Conservation (phyloP, 2,888 invertebrate species). For the Heteromyza rotundicornis region DNA sequence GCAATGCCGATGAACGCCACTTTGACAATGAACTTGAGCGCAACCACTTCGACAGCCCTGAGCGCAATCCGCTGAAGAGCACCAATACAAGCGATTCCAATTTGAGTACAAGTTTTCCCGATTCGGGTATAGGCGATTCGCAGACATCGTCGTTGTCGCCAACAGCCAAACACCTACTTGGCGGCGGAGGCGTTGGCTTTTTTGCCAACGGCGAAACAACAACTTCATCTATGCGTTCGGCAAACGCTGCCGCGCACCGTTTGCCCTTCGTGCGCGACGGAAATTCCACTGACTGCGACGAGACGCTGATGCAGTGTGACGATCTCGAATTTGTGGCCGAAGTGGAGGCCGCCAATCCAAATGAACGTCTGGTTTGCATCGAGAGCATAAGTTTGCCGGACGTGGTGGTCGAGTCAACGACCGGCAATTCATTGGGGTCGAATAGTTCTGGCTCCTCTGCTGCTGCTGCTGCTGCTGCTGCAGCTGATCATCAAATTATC, state of each 20-base stretch:
- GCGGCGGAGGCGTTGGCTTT: conserved; percentile 7
- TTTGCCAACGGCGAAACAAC: neutral
- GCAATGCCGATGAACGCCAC: conserved; percentile 27
- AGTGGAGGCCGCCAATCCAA: conserved; percentile 30
- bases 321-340: conserved; percentile 47
- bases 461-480: conserved; percentile 24
- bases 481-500: conserved; percentile 58
- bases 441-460: conserved; percentile 16
- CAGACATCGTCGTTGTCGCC: conserved; percentile 27
- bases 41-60: conserved; percentile 26
- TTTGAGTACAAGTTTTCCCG: conserved; percentile 55
- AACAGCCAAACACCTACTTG: conserved; percentile 23
- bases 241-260: conserved; percentile 20
- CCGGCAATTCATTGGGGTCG: conserved; percentile 28
- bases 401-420: conserved; percentile 62
- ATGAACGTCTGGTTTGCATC: conserved; percentile 58
- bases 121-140: conserved; percentile 53
- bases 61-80: conserved; percentile 43
- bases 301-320: conserved; percentile 55
- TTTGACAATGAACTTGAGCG: conserved; percentile 32
- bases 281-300: conserved; percentile 59
- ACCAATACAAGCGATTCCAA: conserved; percentile 53
- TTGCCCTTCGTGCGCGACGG: conserved; percentile 53
- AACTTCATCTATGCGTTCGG: neutral
- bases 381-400: conserved; percentile 63